Percentiles rank a stretch among this genome's conserved stretches.
Conservation (phyloP, 2,888 invertebrate species). For the Drosophila siamana region DNA sequence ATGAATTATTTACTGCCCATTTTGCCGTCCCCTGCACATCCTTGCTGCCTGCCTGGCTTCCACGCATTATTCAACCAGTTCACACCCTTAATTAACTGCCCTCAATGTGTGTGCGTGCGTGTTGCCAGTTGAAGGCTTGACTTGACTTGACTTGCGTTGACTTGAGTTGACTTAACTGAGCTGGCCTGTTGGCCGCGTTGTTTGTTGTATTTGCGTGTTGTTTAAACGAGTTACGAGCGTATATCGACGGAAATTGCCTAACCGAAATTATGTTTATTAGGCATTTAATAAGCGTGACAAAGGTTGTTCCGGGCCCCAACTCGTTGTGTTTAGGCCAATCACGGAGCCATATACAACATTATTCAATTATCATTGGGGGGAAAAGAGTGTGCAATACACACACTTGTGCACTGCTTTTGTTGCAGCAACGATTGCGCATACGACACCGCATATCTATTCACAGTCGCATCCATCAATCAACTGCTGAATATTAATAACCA, state of each 20-base stretch:
- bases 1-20: conserved; percentile 81
- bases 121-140: conserved; percentile 44
- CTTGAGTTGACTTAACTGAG: conserved; percentile 4
- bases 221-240: conserved; percentile 19
- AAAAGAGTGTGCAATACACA: background rate
- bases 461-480: conserved; percentile 65
- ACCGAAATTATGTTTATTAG: conserved; percentile 70
- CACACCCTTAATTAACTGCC: conserved; percentile 83
- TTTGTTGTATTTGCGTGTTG: conserved; percentile 64
- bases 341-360: conserved; percentile 8
- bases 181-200: conserved; percentile 42
- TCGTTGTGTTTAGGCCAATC: background rate
- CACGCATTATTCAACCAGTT: conserved; percentile 81
- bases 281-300: conserved; percentile 67
- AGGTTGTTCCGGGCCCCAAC: conserved; percentile 16
- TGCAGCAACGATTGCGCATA: conserved; percentile 16
- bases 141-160: too few relatives aligned
- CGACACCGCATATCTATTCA: conserved; percentile 8
- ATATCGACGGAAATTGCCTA: conserved; percentile 48
- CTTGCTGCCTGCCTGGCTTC: conserved; percentile 46
- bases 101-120: conserved; percentile 61
- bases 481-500: conserved; percentile 65
- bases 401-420: too few relatives aligned
- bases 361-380: background rate
- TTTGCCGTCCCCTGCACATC: conserved; percentile 49